phyloP scores from a whole-genome alignment of 2,113 vertebrate genomes.

The Ariopsis seemanni region DNA sequence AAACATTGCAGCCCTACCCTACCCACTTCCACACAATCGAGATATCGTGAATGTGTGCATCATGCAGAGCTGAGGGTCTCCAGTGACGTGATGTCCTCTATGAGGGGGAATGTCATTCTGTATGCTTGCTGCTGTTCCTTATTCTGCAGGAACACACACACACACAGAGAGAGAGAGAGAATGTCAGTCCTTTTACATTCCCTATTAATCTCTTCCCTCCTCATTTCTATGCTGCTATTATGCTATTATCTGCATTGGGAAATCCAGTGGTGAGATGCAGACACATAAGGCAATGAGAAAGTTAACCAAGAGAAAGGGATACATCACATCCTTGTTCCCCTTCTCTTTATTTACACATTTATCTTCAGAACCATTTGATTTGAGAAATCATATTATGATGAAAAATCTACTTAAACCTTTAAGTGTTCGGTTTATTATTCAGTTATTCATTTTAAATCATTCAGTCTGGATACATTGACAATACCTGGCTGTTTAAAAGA shows the following conservation, averaged over 20 bases:
- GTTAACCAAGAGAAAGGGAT: slow-evolving; percentile 16
- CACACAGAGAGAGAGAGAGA: slow-evolving; percentile 23
- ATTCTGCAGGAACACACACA: slow-evolving; percentile 60
- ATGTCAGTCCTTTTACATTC: neutral
- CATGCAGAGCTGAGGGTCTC: slow-evolving; percentile 73
- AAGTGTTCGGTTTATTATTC: slow-evolving; percentile 1
- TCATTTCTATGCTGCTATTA: slow-evolving; percentile 22
- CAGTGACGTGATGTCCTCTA: slow-evolving; percentile 80
- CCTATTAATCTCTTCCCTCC: slow-evolving; percentile 5
- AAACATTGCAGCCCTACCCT: slow-evolving; percentile 71
- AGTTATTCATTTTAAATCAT: neutral
- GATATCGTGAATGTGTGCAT: slow-evolving; percentile 29
- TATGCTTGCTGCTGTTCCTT: slow-evolving; percentile 41
- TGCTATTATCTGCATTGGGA: slow-evolving; percentile 5
- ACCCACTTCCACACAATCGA: slow-evolving; percentile 65
- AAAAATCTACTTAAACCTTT: neutral
- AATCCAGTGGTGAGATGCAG: slow-evolving; percentile 3
- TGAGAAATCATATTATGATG: neutral
- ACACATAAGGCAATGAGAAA: neutral
- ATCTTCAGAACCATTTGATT: slow-evolving; percentile 1
- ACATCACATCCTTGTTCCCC: neutral
- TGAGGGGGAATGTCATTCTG: slow-evolving; percentile 74
- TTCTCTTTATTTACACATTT: slow-evolving; percentile 26
- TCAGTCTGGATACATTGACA: neutral
- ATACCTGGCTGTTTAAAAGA: neutral